Evolutionary conservation across 2,888 invertebrate genomes (phyloP), one percentile per base, ranked within the genome.

Genomic region (Bhutanitis thaidina): DNA sequence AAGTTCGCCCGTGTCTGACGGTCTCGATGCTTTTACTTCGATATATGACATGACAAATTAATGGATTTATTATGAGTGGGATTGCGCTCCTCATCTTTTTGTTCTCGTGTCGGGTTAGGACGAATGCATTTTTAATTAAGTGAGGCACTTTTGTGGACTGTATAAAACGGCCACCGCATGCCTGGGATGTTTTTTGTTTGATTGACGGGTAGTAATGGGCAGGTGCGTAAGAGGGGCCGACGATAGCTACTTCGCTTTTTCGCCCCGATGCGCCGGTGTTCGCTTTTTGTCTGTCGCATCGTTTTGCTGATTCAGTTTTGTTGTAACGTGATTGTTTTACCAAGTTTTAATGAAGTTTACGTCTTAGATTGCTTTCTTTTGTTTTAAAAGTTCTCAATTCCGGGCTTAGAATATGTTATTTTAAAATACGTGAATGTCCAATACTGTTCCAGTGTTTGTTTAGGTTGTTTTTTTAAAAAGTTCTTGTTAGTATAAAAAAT

Each of bases 51-150:
- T 86, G 88, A 88, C 88, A 88, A 89, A 88, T 89, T 87, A 88
- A 89, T 88, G 87, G 86, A 87, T 87, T 84, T 86, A 87, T 86
- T 87, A 86, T 87, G 83, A 88, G 83, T 77, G 64, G 74, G 81
- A 83, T 79, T 80, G 80, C 74, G 72, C 71, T 62, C 57, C 10
- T 61, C 77, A 5, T 76, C 71, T 39, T 15, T 45, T 83, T 80
- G 80, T 81, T 76, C 43, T 77, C 66, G 67, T 76, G 77, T 78
- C 79, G 75, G 80, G 75, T 81, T 79, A 79, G 87, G 86, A 84
- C 85, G 88, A 88, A 89, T 89, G 89, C 85, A 87, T 88, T 88
- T 88, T 89, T 89, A 88, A 89, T 89, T 88, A 87, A 88, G 85
- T 83, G 85, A 82, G 83, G 80, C 87, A 87, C 85, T 87, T 84